Evolutionary conservation across 2,888 invertebrate species (phyloP).

Genomic region (Matsumyia berberina): DNA sequence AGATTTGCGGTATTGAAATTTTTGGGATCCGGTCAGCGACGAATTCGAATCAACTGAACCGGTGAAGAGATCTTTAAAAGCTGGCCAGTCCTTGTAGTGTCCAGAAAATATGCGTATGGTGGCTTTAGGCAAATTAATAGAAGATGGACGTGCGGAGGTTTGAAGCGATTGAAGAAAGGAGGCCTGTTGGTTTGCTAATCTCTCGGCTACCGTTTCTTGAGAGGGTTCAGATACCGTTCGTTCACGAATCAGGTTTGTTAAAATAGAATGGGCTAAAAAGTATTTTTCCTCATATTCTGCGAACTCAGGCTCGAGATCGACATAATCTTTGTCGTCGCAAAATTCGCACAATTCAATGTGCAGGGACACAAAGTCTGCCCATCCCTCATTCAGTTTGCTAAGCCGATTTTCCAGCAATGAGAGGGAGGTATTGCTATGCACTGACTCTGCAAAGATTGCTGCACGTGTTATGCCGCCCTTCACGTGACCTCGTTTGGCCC

Average conservation of each 20-base stretch:
- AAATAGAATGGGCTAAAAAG: not conserved
- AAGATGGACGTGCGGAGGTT: not conserved
- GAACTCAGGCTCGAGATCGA: not conserved
- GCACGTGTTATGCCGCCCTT: slow-evolving; percentile 12
- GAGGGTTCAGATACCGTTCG: not conserved
- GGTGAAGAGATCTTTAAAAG: too few species aligned
- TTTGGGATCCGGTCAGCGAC: too few species aligned
- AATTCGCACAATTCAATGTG: slow-evolving; percentile 5
- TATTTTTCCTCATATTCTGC: not conserved
- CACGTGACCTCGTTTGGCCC: not conserved
- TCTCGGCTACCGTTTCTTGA: not conserved
- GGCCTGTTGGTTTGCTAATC: not conserved
- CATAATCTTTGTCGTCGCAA: slow-evolving; percentile 6
- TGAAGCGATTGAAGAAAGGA: not conserved
- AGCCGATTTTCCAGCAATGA: slow-evolving; percentile 7
- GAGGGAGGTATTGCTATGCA: slow-evolving; percentile 4
- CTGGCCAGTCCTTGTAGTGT: too few species aligned
- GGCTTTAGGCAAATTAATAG: not conserved
- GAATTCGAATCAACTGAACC: too few species aligned
- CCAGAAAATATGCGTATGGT: too few species aligned
- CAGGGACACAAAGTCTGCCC: slow-evolving; percentile 8
- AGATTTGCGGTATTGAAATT: too few species aligned
- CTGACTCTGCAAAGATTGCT: slow-evolving; percentile 5
- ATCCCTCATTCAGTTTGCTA: not conserved
- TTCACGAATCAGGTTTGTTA: not conserved